Evolutionary conservation across 2,113 vertebrate genomes (phyloP).

Genomic region (Aythya baeri): DNA sequence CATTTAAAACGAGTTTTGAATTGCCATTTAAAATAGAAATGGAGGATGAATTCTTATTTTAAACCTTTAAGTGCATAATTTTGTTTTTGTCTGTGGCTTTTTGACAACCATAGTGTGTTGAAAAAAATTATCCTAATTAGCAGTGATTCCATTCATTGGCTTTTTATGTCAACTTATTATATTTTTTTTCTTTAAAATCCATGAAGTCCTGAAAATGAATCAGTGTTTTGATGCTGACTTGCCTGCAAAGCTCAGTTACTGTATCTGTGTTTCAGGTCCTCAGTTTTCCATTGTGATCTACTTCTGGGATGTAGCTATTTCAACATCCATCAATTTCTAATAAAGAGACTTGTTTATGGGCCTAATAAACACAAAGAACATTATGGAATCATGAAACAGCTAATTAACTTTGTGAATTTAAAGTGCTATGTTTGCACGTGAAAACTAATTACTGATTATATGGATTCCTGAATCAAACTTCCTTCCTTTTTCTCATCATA

Average conservation of each 20-base stretch:
- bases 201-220: background rate
- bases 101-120: background rate
- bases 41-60: background rate
- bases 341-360: conserved; percentile 49
- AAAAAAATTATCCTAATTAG: background rate
- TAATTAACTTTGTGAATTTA: conserved; percentile 68
- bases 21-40: background rate
- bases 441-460: conserved; percentile 65
- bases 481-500: background rate
- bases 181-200: background rate
- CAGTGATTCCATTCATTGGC: background rate
- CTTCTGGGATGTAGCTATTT: background rate
- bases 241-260: background rate
- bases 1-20: background rate
- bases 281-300: background rate
- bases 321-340: conserved; percentile 36
- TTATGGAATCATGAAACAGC: conserved; percentile 49
- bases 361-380: conserved; percentile 53
- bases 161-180: background rate
- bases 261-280: background rate
- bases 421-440: conserved; percentile 45
- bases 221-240: background rate
- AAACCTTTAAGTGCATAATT: background rate
- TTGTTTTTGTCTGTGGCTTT: background rate
- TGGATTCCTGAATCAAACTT: conserved; percentile 9